Evolutionary conservation across 37 sponge, comb jelly and placozoan species (phyloP).

Genomic region (Tethya wilhelma): DNA sequence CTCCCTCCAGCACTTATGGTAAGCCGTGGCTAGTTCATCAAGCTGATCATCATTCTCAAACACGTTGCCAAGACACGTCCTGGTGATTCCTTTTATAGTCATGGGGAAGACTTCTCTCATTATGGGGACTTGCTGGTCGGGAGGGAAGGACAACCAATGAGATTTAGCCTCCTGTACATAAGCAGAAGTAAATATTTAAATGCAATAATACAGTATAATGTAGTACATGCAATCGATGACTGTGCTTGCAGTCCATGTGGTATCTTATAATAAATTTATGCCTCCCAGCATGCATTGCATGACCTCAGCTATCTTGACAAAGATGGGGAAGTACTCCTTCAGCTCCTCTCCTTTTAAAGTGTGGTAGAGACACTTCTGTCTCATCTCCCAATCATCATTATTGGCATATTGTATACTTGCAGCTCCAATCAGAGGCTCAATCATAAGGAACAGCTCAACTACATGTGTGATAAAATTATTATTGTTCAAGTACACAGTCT

Average conservation of each 20-base stretch:
- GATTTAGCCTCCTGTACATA: slow-evolving; percentile 5
- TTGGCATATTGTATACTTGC: slow-evolving; percentile 64
- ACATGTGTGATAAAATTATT: background rate
- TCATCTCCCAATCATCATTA: slow-evolving; percentile 43
- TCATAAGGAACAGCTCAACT: slow-evolving; percentile 36
- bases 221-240: too few species aligned
- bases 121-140: slow-evolving; percentile 8
- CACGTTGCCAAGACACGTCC: slow-evolving; percentile 59
- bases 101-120: slow-evolving; percentile 51
- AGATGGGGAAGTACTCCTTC: slow-evolving; percentile 48
- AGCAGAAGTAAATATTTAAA: too few species aligned
- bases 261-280: too few species aligned
- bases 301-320: slow-evolving; percentile 53
- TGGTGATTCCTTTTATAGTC: slow-evolving; percentile 73
- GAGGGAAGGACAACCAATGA: background rate
- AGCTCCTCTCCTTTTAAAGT: slow-evolving; percentile 43
- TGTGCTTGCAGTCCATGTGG: too few species aligned
- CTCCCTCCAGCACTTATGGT: slow-evolving; percentile 58
- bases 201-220: too few species aligned
- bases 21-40: slow-evolving; percentile 46
- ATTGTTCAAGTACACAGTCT: too few species aligned
- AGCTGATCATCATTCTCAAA: slow-evolving; percentile 55
- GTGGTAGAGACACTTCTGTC: slow-evolving; percentile 34
- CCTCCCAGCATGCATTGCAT: too few species aligned
- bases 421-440: slow-evolving; percentile 59